Evolutionary conservation across 2,888 invertebrate species (phyloP).

Genomic region (Polydesmus complanatus): DNA sequence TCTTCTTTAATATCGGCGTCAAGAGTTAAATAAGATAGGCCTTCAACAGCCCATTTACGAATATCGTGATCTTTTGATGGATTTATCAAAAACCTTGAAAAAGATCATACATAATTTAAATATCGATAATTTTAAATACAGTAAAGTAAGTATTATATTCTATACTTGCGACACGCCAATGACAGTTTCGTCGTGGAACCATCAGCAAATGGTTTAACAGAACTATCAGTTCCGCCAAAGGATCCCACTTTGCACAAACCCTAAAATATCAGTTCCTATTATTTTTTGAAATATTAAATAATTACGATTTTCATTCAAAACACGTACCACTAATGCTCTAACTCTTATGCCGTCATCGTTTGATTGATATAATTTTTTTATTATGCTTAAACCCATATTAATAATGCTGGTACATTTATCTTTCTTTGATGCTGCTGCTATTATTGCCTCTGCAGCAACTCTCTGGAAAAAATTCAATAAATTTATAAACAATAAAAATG

Average conservation of each 20-base stretch:
- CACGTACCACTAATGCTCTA: constrained; percentile 41
- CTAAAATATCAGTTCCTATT: constrained; percentile 12
- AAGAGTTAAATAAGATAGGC: constrained; percentile 85
- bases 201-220: constrained; percentile 87
- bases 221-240: constrained; percentile 87
- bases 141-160: too few species aligned
- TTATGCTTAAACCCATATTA: constrained; percentile 72
- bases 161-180: constrained; percentile 70
- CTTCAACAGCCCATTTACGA: constrained; percentile 92
- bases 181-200: constrained; percentile 84
- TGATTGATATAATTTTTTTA: constrained; percentile 84
- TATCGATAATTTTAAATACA: too few species aligned
- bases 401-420: constrained; percentile 87
- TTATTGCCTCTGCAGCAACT: constrained; percentile 90
- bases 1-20: constrained; percentile 99
- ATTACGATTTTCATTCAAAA: background rate
- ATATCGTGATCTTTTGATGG: constrained; percentile 76
- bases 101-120: background rate
- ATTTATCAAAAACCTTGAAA: constrained; percentile 59
- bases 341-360: constrained; percentile 73
- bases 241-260: constrained; percentile 88
- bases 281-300: background rate
- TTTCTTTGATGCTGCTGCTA: constrained; percentile 91
- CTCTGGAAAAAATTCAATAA: constrained; percentile 43
- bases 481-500: background rate